Percentiles rank a stretch among this genome's conserved stretches.
Evolutionary conservation across 2,113 vertebrate genomes (phyloP).

Genomic region (Halcyon senegalensis): DNA sequence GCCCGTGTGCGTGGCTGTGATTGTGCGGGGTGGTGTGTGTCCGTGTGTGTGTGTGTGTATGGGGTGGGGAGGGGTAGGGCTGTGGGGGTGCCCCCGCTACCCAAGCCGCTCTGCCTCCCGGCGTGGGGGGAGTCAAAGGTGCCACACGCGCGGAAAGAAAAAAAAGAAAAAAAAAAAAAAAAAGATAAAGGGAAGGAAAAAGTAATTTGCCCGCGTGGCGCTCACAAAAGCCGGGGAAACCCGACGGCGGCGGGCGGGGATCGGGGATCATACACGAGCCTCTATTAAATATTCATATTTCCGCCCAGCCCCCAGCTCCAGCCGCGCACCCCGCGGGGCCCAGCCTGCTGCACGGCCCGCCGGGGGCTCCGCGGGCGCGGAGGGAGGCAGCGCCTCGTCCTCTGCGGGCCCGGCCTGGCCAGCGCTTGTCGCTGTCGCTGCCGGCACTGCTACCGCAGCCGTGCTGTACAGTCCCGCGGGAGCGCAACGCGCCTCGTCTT

Average conservation of each 20-base stretch:
- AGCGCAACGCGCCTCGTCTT: not conserved
- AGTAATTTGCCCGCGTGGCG: not conserved
- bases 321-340: not conserved
- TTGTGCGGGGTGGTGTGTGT: not conserved
- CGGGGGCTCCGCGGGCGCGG: not conserved
- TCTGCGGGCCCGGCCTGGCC: not conserved
- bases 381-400: not conserved
- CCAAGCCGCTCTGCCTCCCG: not conserved
- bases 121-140: not conserved
- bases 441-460: not conserved
- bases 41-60: too few relatives aligned
- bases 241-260: not conserved
- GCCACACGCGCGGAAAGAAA: not conserved
- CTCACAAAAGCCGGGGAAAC: slow-evolving; percentile 5
- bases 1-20: not conserved
- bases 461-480: not conserved
- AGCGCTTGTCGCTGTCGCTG: not conserved
- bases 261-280: not conserved
- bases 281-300: slow-evolving; percentile 55
- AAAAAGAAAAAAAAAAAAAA: not conserved
- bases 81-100: not conserved
- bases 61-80: not conserved
- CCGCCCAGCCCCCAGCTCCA: slow-evolving; percentile 29
- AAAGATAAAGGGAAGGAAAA: not conserved
- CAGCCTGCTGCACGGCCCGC: too few relatives aligned